These are phyloP conservation scores for Ophthalmolycus amberensis DNA, from an alignment of 2,113 vertebrate species.

Conservation along the genomic window DNA sequence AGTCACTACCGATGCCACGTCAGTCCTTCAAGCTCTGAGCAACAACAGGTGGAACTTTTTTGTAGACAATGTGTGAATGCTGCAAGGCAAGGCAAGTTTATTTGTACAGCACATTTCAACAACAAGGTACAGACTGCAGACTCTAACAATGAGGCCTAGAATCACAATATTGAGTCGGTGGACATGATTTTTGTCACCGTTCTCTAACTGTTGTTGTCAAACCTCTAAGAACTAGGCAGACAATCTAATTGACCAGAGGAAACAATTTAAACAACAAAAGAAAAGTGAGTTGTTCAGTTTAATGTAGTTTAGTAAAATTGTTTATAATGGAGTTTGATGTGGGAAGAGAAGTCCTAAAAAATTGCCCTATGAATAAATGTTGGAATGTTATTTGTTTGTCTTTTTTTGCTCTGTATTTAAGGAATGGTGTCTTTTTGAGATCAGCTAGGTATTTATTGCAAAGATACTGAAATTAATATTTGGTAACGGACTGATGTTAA, in stretches of 20 bases:
- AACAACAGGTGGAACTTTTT: neutral
- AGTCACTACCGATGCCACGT: conserved; percentile 19
- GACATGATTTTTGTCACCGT: neutral
- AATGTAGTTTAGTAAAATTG: neutral
- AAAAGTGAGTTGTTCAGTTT: neutral
- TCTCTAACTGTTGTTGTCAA: neutral
- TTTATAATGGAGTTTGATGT: neutral
- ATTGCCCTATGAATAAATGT: neutral
- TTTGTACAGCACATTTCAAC: no score
- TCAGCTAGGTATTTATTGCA: neutral
- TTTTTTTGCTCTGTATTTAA: neutral
- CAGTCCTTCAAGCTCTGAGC: conserved; percentile 6
- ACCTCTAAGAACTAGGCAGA: neutral
- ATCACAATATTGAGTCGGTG: no score
- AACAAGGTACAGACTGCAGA: neutral
- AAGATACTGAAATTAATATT: neutral
- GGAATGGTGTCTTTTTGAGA: neutral
- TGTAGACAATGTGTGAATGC: neutral
- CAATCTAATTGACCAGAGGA: neutral
- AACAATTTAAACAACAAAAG: neutral
- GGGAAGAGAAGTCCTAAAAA: neutral
- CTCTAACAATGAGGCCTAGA: neutral
- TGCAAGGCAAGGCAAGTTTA: no score
- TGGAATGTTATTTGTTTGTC: neutral
- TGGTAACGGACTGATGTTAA: neutral